Base-by-base conservation (phyloP, 2,113 vertebrate species). In the Eublepharis macularius region DNA sequence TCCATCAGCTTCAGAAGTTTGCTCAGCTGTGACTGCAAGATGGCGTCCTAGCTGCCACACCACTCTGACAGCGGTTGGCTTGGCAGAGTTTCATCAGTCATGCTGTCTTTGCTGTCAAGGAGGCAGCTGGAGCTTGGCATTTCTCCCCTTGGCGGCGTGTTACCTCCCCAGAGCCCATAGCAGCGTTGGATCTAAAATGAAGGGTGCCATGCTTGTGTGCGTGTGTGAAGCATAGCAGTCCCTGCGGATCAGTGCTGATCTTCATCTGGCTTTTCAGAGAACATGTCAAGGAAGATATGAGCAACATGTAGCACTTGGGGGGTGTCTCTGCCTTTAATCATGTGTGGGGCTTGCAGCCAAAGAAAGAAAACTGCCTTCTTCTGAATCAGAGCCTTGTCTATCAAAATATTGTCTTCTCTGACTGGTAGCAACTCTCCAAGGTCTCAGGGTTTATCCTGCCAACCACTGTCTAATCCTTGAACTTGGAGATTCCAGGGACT, bases 41-140 rank as follows among this genome's bases (percentile, higher is more conserved):
- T 84, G 91, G 86, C 83, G 60, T 74, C n/a, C 85, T 70, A 77
- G 78, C 85, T 0, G 26, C 51, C 84, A 54, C 39, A 0, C 80
- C 21, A 2, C 45, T 84, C 89, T 84, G 0, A 5, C 14, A 83
- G 83, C 89, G 45, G 45, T 76, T 63, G 86, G 69, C 77, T 89
- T 90, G 91, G 91, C 91, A 89, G 74, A 54, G 86, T 84, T 93
- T 89, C 85, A 87, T 89, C 90, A 77, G 29, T 88, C 86, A 81
- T 74, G 54, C 84, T 94, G 92, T 88, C 87, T 89, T 92, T 76
- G 82, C 90, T 90, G 82, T 90, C 85, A 86, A 91, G 87, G 91
- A 90, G 91, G 87, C 93, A 93, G 89, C 92, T 91, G 91, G 90
- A 85, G 80, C 84, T 82, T 87, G 91, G 68, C 81, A 47, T 84